Conservation (phyloP, 2,113 vertebrate species). For the Chunga burmeisteri region DNA sequence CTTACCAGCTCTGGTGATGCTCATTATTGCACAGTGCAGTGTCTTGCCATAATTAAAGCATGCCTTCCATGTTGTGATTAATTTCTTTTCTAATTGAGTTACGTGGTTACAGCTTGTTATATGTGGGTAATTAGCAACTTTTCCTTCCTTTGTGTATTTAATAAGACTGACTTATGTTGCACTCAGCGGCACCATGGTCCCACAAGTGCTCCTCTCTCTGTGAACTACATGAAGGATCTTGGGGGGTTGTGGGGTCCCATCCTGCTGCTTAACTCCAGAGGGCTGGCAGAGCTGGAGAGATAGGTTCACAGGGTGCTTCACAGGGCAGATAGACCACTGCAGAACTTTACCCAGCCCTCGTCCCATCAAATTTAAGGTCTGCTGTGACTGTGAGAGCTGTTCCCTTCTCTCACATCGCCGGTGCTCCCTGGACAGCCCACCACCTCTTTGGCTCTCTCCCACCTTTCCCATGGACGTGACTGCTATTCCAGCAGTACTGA, state of each 20-base stretch:
- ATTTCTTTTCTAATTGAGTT: not conserved
- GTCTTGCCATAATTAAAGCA: not conserved
- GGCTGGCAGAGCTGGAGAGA: not conserved
- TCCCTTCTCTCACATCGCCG: not conserved
- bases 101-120: not conserved
- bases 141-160: not conserved
- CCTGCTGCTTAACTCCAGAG: not conserved
- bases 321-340: not conserved
- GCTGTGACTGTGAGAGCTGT: not conserved
- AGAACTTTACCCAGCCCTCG: not conserved
- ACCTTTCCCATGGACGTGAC: no score
- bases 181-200: not conserved
- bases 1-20: not conserved
- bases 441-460: no score
- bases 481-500: no score
- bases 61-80: not conserved
- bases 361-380: not conserved
- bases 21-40: not conserved
- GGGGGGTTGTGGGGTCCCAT: not conserved
- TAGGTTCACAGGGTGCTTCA: not conserved
- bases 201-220: not conserved
- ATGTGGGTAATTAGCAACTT: not conserved
- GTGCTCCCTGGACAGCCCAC: not conserved
- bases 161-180: not conserved
- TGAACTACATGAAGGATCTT: not conserved